Percentiles rank a stretch among this genome's conserved stretches.
Evolutionary conservation across 2,797 vertebrate genomes (phyloP).

Genomic region (Enteromius unitaeniatus): DNA sequence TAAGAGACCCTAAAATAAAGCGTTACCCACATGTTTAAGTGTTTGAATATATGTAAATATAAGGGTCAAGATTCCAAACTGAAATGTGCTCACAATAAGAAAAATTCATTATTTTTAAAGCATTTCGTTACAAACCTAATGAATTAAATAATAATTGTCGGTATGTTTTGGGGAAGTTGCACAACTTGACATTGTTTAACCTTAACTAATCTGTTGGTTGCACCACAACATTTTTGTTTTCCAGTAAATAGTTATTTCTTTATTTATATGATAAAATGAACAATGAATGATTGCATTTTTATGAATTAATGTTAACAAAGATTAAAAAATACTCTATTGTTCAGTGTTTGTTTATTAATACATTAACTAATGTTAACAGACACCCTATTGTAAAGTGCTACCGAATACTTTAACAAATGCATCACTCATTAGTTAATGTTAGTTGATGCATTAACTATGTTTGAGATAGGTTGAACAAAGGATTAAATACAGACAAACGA

Average conservation of each 20-base stretch:
- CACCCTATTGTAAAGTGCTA: no score
- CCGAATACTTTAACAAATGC: background rate
- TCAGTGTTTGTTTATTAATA: no score
- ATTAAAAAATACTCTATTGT: no score
- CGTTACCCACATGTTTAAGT: no score
- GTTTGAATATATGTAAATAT: no score
- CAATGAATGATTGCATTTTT: no score
- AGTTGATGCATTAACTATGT: background rate
- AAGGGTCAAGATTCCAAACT: no score
- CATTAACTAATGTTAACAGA: no score
- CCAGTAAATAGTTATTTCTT: background rate
- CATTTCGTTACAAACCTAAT: background rate
- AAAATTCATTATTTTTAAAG: background rate
- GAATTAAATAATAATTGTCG: background rate
- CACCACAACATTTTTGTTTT: background rate
- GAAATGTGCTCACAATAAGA: no score
- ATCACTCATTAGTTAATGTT: background rate
- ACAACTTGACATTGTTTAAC: background rate
- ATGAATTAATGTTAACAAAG: no score
- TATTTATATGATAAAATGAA: background rate
- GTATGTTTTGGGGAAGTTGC: background rate
- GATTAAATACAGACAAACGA: background rate
- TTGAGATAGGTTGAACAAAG: background rate
- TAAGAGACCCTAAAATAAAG: no score
- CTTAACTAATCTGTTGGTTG: background rate